Evolutionary conservation across 2,113 vertebrate genomes (phyloP), one percentile per base, ranked within the genome.

Genomic region (Oxyruncus cristatus): DNA sequence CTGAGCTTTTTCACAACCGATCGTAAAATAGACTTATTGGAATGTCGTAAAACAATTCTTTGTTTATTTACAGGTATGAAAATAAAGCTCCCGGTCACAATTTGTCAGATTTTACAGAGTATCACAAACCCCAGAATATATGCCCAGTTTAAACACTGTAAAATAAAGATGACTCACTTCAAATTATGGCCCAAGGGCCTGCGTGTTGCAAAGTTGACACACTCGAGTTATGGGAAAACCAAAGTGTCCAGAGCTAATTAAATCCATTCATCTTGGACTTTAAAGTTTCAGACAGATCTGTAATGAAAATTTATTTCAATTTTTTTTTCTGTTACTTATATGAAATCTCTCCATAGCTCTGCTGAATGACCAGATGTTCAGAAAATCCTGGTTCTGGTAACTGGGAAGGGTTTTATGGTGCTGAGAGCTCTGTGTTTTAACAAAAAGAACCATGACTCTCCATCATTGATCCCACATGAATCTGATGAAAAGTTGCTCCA

Each of bases 1-100:
- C 82, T 67, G 52, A 89, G 52, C 12, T 86, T 78, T 89, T 81
- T 78, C 72, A 93, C 0, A 0, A 70, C 75, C 68, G 61, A 81
- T 46, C 1, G 0, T 90, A 92, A 93, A 93, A 71, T 3, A 83
- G 58, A 91, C 4, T 6, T 80, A n/a, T 24, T 88, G 68, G 47
- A 87, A 74, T 42, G 75, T 20, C 7, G 3, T 77, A 80, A 88
- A 95, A 56, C 52, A 88, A 63, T 84, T 84, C 44, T 63, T 85
- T 72, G 37, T 82, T 93, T 95, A 95, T 83, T 85, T 95, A 93
- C 79, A 94, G 82, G 56, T 95, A 73, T 28, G 55, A 75, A 97
- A 94, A 90, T 61, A 47, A 79, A 95, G 78, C 47, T 53, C 42
- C 28, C 41, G 55, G 75, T 35, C 82, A 52, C 44, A 78, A 24